These are phyloP conservation scores for Therioaphis trifolii DNA, from an alignment of 2,888 invertebrate genomes.

Conservation along the genomic window DNA sequence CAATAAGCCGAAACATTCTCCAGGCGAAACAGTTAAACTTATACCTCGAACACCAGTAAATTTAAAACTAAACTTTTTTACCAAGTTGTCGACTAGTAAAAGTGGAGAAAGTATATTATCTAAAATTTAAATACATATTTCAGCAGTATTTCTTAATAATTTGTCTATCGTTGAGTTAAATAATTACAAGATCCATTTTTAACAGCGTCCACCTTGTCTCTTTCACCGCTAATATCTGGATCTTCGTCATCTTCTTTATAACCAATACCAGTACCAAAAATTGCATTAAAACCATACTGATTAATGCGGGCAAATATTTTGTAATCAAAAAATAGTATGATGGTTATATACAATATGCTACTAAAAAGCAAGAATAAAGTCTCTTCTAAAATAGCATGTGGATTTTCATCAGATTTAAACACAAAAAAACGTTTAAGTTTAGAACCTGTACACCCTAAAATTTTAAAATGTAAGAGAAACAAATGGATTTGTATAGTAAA, in stretches of 20 bases:
- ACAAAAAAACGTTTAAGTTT: conserved; percentile 63
- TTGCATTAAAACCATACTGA: conserved; percentile 60
- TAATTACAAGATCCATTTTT: conserved; percentile 40
- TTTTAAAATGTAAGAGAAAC: not conserved
- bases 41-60: conserved; percentile 75
- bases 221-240: conserved; percentile 69
- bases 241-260: conserved; percentile 59
- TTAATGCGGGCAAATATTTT: conserved; percentile 65
- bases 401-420: conserved; percentile 58
- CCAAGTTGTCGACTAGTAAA: conserved; percentile 73
- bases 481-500: too few species aligned
- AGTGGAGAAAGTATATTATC: conserved; percentile 68
- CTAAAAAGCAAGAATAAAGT: conserved; percentile 65
- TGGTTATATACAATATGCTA: conserved; percentile 64
- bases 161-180: not conserved
- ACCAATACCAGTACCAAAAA: conserved; percentile 58
- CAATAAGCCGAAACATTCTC: conserved; percentile 70
- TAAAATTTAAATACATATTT: conserved; percentile 34
- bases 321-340: conserved; percentile 65
- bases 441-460: not conserved
- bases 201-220: conserved; percentile 67
- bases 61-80: conserved; percentile 73
- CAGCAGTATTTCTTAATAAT: not conserved
- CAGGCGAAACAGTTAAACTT: conserved; percentile 75
- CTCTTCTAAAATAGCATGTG: conserved; percentile 64